These are phyloP conservation scores for Bombycilla garrulus DNA, from an alignment of 2,113 vertebrate species.

Conservation along the genomic window DNA sequence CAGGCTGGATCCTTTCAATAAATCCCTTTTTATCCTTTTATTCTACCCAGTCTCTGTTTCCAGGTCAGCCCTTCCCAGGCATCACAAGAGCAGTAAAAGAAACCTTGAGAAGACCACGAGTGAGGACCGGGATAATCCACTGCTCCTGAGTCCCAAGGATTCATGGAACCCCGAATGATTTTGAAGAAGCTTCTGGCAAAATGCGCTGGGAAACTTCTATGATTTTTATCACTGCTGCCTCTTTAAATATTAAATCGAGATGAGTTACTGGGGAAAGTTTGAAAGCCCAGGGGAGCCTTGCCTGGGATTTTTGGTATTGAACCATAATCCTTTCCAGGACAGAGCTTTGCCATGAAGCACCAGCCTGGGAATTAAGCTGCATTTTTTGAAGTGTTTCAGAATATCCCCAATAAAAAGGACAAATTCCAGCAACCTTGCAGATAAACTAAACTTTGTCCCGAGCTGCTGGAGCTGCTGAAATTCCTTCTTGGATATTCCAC, in stretches of 20 bases:
- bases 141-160: not conserved
- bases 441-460: not conserved
- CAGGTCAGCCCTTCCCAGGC: too few species aligned
- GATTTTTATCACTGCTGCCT: not conserved
- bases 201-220: accelerated
- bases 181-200: not conserved
- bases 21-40: too few species aligned
- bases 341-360: not conserved
- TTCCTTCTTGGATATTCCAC: not conserved
- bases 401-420: slow-evolving; percentile 17
- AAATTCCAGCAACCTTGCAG: not conserved
- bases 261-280: not conserved
- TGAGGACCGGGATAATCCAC: not conserved
- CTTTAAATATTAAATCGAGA: not conserved
- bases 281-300: not conserved
- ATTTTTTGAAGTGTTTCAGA: not conserved
- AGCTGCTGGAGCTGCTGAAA: not conserved
- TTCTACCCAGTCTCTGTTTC: too few species aligned
- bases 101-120: not conserved
- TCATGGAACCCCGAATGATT: not conserved
- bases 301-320: not conserved
- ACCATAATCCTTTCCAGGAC: not conserved
- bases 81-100: not conserved
- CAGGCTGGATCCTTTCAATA: too few species aligned
- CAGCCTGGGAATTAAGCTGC: not conserved